Conservation (phyloP, 2,113 vertebrate genomes). For the Mugil cephalus region DNA sequence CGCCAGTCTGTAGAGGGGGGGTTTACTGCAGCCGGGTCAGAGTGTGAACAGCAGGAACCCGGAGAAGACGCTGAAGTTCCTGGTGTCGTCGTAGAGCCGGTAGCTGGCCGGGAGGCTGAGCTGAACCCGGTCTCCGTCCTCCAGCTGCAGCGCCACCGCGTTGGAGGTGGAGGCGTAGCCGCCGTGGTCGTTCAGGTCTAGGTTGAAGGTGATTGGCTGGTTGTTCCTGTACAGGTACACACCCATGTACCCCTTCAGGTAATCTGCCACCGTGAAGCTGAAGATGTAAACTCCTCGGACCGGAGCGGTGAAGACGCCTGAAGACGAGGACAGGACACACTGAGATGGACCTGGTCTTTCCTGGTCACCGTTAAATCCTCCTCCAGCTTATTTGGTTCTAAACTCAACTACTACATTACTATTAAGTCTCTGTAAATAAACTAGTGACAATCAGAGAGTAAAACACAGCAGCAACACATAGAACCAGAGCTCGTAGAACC, state of each 20-base stretch:
- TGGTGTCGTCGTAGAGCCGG: slow-evolving; percentile 75
- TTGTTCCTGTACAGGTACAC: slow-evolving; percentile 71
- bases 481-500: no score
- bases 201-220: slow-evolving; percentile 60
- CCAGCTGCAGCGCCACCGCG: slow-evolving; percentile 54
- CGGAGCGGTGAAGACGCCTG: slow-evolving; percentile 75
- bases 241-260: slow-evolving; percentile 78
- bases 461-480: no score
- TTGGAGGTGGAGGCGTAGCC: slow-evolving; percentile 62
- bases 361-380: no score
- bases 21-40: not conserved
- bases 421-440: no score
- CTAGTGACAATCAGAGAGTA: no score
- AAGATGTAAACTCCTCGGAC: slow-evolving; percentile 74
- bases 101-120: slow-evolving; percentile 74
- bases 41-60: slow-evolving; percentile 74
- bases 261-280: slow-evolving; percentile 74
- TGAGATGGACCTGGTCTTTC: no score
- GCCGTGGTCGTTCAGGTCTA: slow-evolving; percentile 75
- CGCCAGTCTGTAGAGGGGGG: not conserved
- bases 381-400: no score
- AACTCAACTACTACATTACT: no score
- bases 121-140: slow-evolving; percentile 46
- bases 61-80: slow-evolving; percentile 74
- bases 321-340: not conserved